These are phyloP conservation scores for Ectobius pallidus DNA, from an alignment of 2,888 invertebrate genomes.

Conservation along the genomic window DNA sequence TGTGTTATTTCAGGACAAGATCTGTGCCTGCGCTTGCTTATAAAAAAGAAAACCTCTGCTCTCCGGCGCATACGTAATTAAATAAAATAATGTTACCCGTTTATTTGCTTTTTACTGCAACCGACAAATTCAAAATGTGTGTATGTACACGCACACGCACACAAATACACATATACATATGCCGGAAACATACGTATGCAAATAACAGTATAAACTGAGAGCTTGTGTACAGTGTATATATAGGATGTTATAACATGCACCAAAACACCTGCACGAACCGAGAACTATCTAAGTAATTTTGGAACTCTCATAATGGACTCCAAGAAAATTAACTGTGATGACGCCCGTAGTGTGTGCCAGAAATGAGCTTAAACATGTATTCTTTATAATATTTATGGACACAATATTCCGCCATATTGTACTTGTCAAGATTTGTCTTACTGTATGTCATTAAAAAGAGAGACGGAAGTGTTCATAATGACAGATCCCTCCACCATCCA, in stretches of 20 bases:
- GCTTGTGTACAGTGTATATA: constrained; percentile 13
- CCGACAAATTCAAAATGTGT: background rate
- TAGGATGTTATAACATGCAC: background rate
- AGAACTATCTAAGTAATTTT: background rate
- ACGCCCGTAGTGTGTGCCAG: background rate
- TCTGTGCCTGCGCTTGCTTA: too few species aligned
- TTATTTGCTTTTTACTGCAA: constrained; percentile 1
- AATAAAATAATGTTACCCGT: background rate
- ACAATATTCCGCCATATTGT: background rate
- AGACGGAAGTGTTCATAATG: too few species aligned
- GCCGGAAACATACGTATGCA: background rate
- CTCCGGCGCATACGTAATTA: background rate
- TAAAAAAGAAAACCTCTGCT: too few species aligned
- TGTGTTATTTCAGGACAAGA: too few species aligned
- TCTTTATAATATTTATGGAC: background rate
- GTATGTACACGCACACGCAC: too few species aligned
- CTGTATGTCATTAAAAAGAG: too few species aligned
- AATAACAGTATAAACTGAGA: background rate
- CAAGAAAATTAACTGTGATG: background rate
- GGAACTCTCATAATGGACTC: background rate
- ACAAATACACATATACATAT: background rate
- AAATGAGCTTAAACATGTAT: constrained; percentile 17
- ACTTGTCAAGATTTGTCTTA: constrained; percentile 15
- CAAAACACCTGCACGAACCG: background rate
- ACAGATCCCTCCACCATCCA: too few species aligned